Percentiles rank a stretch among this genome's conserved stretches.
Evolutionary conservation across 2,797 vertebrate genomes (phyloP).

Genomic region (Halcyon leucocephala): DNA sequence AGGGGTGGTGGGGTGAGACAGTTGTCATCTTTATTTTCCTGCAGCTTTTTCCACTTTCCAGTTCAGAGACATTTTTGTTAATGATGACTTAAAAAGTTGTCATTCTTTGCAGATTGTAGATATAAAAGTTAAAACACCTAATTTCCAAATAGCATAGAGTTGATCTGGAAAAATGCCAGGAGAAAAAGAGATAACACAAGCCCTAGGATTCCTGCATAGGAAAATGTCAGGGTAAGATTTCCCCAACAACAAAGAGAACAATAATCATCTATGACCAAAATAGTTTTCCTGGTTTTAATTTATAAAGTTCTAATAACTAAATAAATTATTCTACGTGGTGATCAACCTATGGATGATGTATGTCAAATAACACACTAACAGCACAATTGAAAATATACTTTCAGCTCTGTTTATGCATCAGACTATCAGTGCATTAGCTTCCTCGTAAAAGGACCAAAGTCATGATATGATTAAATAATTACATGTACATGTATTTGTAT

Average conservation of each 20-base stretch:
- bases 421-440: not conserved
- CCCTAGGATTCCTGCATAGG: not conserved
- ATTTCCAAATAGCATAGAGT: not conserved
- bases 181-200: not conserved
- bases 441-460: not conserved
- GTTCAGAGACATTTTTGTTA: not conserved
- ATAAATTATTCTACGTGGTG: not conserved
- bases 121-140: not conserved
- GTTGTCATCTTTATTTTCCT: not conserved
- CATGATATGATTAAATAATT: not conserved
- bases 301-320: not conserved
- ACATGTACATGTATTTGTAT: rapidly evolving
- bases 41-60: not conserved
- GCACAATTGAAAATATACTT: not conserved
- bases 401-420: not conserved
- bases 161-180: not conserved
- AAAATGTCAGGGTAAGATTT: not conserved
- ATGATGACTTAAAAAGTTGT: not conserved
- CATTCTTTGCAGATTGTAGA: not conserved
- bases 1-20: not conserved
- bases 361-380: not conserved
- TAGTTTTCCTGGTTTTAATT: not conserved
- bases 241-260: not conserved
- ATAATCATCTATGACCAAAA: not conserved
- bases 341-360: not conserved